Evolutionary conservation across 2,797 vertebrate genomes (phyloP).

Genomic region (Phataginus tricuspis): DNA sequence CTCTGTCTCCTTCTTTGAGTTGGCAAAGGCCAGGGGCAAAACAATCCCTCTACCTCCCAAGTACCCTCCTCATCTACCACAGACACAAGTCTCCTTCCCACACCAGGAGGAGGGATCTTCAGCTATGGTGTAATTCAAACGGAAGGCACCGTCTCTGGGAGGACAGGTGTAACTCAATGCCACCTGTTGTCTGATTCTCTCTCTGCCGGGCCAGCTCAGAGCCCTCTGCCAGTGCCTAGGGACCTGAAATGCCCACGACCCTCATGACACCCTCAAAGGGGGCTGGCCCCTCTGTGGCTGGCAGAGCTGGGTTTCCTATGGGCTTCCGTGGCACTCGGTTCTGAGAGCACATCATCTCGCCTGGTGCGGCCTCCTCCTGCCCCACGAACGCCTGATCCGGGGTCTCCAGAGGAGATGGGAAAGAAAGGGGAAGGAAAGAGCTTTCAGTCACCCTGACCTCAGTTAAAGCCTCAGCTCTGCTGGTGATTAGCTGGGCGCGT

Average conservation of each 20-base stretch:
- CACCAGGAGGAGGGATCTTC: not conserved
- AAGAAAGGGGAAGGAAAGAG: not conserved
- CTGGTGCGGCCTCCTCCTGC: not conserved
- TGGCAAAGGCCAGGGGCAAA: not conserved
- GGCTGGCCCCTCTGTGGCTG: not conserved
- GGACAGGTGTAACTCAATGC: not conserved
- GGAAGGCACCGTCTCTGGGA: not conserved
- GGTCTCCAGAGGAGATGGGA: not conserved
- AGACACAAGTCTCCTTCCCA: no score
- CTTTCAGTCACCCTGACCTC: not conserved
- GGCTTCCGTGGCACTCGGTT: not conserved
- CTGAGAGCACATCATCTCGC: fast-evolving
- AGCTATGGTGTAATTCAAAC: not conserved
- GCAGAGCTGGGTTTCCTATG: not conserved
- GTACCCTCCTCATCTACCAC: fast-evolving
- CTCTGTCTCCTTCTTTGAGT: not conserved
- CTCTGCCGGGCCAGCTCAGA: not conserved
- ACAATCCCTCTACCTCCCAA: fast-evolving
- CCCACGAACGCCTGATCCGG: not conserved
- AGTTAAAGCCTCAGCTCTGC: not conserved
- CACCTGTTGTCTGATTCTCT: not conserved
- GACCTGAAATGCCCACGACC: not conserved
- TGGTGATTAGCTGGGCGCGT: not conserved
- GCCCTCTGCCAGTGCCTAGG: not conserved
- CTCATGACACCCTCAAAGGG: not conserved